Conservation (phyloP, 2,888 invertebrate genomes). For the Entomobrya proxima region DNA sequence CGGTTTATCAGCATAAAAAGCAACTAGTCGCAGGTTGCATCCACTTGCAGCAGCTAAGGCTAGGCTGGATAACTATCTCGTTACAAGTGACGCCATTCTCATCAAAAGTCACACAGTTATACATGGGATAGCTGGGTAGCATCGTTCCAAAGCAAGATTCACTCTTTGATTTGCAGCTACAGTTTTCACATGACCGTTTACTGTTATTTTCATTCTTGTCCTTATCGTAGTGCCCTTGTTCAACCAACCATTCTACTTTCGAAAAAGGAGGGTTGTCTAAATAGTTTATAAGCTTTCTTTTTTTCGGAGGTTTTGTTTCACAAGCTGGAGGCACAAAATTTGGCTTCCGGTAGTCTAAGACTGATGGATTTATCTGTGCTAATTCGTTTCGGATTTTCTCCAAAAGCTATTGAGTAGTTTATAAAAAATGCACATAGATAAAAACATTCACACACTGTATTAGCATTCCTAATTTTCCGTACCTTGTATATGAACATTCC, state of each 20-base stretch:
- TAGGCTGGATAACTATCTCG: neutral
- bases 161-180: neutral
- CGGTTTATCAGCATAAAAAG: neutral
- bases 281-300: neutral
- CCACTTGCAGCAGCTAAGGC: neutral
- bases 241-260: slow-evolving; percentile 59
- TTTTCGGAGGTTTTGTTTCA: neutral
- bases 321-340: neutral
- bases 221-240: slow-evolving; percentile 55
- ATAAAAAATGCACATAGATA: neutral
- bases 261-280: slow-evolving; percentile 50
- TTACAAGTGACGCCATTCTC: neutral
- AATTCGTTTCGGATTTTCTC: slow-evolving; percentile 13
- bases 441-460: neutral
- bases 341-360: slow-evolving; percentile 56
- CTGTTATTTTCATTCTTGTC: neutral
- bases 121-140: neutral
- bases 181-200: neutral
- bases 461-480: neutral
- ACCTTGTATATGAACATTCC: slow-evolving; percentile 60
- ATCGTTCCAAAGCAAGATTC: neutral
- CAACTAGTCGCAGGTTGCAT: neutral
- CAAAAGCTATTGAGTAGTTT: slow-evolving; percentile 31
- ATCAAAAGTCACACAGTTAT: neutral
- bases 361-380: slow-evolving; percentile 18